Evolutionary conservation across 2,797 vertebrate genomes (phyloP), one percentile per base, ranked within the genome.

Genomic region (Malacoraja senta): DNA sequence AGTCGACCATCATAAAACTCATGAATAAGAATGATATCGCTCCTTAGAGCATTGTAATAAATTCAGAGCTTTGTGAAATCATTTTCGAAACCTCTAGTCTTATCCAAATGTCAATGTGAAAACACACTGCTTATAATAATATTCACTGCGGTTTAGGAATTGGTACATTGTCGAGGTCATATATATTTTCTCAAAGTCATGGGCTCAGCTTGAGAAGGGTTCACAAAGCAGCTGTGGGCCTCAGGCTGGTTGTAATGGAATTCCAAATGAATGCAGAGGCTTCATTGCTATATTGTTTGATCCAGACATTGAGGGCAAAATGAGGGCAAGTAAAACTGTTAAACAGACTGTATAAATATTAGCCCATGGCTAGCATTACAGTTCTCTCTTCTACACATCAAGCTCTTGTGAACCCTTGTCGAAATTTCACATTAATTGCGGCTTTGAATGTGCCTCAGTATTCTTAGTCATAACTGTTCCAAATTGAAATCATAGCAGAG

Each of bases 101-200:
- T 68, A 65, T 35, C 61, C 15, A 65, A 88, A 32, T 68, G 84
- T 68, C 84, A 88, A 88, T 21, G n/a, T 88, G 32, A 88, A 88
- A 88, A 35, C 17, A 21, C n/a, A 88, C 32, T 8, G 32, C 58
- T 86, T 86, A n/a, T 13, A 86, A n/a, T n/a, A 63, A 86, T 86
- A 61, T 86, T 86, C 83, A 7, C 35, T 24, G 61, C 68, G 84
- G 65, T 88, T 65, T 65, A 65, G 63, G n/a, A 68, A 68, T 24
- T 1, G 15, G n/a, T 63, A 88, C 8, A 63, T 35, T 68, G 61
- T 68, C 32, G 84, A 35, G n/a, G 0, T 35, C 10, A 63, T 35
- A 65, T 1, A 35, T 68, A 68, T 88, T 88, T 65, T 68, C n/a
- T 35, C n/a, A 35, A 32, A 0, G 8, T 88, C 84, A 88, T 35